Conservation (phyloP, 2,113 vertebrate species). For the Aegithalos caudatus region DNA sequence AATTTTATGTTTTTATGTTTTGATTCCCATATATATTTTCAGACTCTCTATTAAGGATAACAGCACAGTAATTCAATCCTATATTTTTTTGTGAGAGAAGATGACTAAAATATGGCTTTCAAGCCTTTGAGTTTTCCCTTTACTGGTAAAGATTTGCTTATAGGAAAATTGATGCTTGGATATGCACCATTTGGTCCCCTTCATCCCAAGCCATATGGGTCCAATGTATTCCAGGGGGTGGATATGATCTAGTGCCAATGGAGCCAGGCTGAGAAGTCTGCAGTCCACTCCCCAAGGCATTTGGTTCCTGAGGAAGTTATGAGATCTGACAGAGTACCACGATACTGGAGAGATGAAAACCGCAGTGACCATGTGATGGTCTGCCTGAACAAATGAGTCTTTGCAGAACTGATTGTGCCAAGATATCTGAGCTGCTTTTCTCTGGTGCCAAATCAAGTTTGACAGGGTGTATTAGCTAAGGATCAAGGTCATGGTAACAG, state of each 20-base stretch:
- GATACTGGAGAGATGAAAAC: not conserved
- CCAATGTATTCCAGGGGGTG: rapidly evolving
- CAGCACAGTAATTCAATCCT: not conserved
- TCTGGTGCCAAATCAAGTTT: not conserved
- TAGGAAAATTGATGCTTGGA: not conserved
- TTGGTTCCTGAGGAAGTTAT: not conserved
- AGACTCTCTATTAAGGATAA: not conserved
- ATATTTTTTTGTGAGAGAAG: not conserved
- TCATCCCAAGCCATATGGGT: not conserved
- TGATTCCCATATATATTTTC: not conserved
- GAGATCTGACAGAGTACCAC: not conserved
- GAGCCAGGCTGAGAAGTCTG: not conserved
- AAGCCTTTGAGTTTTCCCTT: not conserved
- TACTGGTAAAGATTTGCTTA: not conserved
- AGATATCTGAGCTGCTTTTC: not conserved
- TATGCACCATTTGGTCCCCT: not conserved
- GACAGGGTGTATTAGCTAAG: constrained; percentile 11
- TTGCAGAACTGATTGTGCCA: not conserved
- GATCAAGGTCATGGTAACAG: not conserved
- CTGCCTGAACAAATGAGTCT: not conserved
- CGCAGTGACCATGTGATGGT: not conserved
- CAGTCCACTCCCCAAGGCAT: not conserved
- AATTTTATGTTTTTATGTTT: not conserved
- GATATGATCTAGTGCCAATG: not conserved
- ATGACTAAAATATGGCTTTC: not conserved